Evolutionary conservation across 2,113 vertebrate species (phyloP), one percentile per base, ranked within the genome.

Genomic region (Odobenus rosmarus): DNA sequence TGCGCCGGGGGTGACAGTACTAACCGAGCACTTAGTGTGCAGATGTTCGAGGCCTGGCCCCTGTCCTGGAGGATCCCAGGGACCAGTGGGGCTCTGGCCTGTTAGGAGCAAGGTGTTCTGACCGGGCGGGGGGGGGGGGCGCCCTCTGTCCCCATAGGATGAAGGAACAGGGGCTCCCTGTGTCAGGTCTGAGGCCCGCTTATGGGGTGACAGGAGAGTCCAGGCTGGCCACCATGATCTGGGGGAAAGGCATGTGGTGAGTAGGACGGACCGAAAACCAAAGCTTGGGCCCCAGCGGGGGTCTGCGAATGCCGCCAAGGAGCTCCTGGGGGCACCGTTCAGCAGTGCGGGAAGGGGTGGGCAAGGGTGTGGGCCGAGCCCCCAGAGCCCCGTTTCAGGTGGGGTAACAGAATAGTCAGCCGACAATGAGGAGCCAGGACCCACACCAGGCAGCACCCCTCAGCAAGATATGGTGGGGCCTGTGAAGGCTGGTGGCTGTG

Each of bases 241-340:
- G 80, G 18, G 49, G n/a, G 2, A 1, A 14, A 8, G 31, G 26
- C 39, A 3, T 1, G 3, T 18, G 11, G 55, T 2, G n/a, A 26
- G 24, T 18, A 36, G 72, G 24, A 55, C 24, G 14, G 14, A 21
- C 81, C 28, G 84, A 11, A 39, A 88, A 72, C 49, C 80, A 69
- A 18, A n/a, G 26, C 26, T 15, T 19, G 9, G 18, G 11, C 42
- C 83, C 76, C 28, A 0, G 7, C 0, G 8, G 39, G 5, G 36
- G 31, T n/a, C 36, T 49, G 3, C 1, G 14, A 9, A 4, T 2
- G 10, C 61, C 7, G 18, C 89, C 3, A 0, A 4, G 4, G 33
- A 26, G 26, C 51, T 2, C 11, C 0, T 0, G 0, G 7, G 1
- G 39, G 4, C 0, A 1, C 2, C 23, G 0, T 9, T 6, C 3